Base-by-base conservation (phyloP, 2,113 vertebrate genomes). In the Carettochelys insculpta region DNA sequence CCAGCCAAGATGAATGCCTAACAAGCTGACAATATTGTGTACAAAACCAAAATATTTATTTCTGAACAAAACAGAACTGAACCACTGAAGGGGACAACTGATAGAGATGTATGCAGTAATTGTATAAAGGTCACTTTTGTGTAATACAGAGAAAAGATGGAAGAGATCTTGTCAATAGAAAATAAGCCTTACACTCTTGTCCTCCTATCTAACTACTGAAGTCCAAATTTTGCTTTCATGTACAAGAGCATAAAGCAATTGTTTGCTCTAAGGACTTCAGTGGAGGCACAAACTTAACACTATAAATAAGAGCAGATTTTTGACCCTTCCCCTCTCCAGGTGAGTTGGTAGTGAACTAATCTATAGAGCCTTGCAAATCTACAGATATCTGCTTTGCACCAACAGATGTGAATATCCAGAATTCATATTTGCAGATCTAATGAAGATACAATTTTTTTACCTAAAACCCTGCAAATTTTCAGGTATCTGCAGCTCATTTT, bases 1-100 rank as follows among this genome's bases (percentile, higher is more conserved):
- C 88, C 90, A 95, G 80, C 17, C 73, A 79, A 85, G 50, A 90
- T 88, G 73, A 79, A 75, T 91, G 80, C 81, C 48, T 77, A 68
- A 93, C 83, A 11, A 83, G 80, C 52, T 93, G 77, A 92, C 71
- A 83, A 65, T 0, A 68, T 86, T 29, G 80, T 86, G 86, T 89
- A 94, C 22, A 92, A 95, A 95, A 93, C 8, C 41, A 51, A 89
- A 52, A 2, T 65, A 88, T 58, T 58, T 16, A 73, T 47, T 65
- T 38, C 61, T 9, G 22, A 68, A 22, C n/a, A 22, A 38, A 68
- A 65, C 4, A 20, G 34, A 65, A 65, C 4, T 10, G 61, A 65
- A n/a, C 34, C 10, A 20, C 38, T 65, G n/a, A 38, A 65, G n/a
- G 61, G 34, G 34, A 38, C 10, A 68, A 68, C 11, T 68, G n/a